Evolutionary conservation across 2,113 vertebrate species (phyloP).

Genomic region (Nothobranchius furzeri): DNA sequence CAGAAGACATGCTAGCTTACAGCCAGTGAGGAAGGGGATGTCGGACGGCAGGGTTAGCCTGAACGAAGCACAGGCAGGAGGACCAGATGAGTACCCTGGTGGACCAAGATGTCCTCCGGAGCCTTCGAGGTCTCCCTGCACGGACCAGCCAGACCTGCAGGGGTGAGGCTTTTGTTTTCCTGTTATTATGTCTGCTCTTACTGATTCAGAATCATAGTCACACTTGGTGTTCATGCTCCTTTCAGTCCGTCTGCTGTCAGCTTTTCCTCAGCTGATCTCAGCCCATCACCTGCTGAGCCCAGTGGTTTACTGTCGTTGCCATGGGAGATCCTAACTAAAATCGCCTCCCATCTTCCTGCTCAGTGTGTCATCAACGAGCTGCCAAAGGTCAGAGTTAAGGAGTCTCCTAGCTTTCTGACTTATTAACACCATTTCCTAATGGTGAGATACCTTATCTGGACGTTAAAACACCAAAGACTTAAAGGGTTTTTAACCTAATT

Average conservation of each 20-base stretch:
- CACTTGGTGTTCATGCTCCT: neutral
- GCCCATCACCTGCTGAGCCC: conserved; percentile 59
- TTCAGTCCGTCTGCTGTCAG: conserved; percentile 42
- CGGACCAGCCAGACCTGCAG: conserved; percentile 24
- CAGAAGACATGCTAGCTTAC: neutral
- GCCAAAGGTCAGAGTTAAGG: conserved; percentile 70
- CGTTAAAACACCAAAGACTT: too few species aligned
- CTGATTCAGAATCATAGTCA: neutral
- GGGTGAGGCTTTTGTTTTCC: conserved; percentile 32
- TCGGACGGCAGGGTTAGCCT: conserved; percentile 24
- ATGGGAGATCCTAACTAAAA: conserved; percentile 78
- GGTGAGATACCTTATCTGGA: too few species aligned
- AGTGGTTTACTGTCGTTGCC: conserved; percentile 75
- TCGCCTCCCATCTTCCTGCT: conserved; percentile 79
- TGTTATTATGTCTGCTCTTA: neutral
- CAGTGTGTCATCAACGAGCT: conserved; percentile 75
- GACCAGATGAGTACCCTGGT: neutral
- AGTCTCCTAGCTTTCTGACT: neutral
- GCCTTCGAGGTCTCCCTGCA: neutral
- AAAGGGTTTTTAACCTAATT: too few species aligned
- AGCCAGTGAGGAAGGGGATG: conserved; percentile 25
- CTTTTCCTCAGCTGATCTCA: conserved; percentile 26
- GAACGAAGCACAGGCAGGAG: conserved; percentile 21
- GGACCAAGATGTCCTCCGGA: conserved; percentile 3
- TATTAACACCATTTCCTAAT: too few species aligned